phyloP scores from a whole-genome alignment of 1,140 invertebrate species.

The Dreissena rostriformis region DNA sequence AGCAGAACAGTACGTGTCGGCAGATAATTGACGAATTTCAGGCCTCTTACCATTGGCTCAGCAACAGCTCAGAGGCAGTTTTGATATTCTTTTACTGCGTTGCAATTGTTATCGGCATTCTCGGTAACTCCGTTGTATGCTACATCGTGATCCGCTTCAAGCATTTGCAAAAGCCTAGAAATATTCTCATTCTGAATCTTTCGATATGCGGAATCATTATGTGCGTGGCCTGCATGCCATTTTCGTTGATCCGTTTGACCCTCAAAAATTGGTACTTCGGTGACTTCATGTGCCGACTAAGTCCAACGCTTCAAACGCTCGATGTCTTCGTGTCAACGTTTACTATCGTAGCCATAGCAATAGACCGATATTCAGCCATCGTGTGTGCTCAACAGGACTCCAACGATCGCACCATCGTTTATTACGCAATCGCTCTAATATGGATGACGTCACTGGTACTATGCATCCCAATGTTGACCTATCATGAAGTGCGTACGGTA shows the following conservation, averaged over 20 bases:
- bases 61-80: slow-evolving; percentile 59
- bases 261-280: slow-evolving; percentile 80
- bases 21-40: too few species aligned
- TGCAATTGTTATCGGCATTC: slow-evolving; percentile 80
- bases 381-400: slow-evolving; percentile 63
- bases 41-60: slow-evolving; percentile 58
- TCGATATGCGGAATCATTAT: slow-evolving; percentile 80
- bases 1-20: too few species aligned
- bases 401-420: slow-evolving; percentile 10
- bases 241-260: slow-evolving; percentile 75
- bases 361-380: slow-evolving; percentile 80
- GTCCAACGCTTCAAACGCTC: slow-evolving; percentile 78
- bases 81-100: slow-evolving; percentile 79
- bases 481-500: slow-evolving; percentile 76
- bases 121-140: slow-evolving; percentile 80
- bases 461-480: slow-evolving; percentile 78
- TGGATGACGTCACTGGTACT: slow-evolving; percentile 77
- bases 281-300: slow-evolving; percentile 75
- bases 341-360: slow-evolving; percentile 81
- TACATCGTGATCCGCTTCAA: slow-evolving; percentile 79
- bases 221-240: slow-evolving; percentile 78
- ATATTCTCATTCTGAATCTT: slow-evolving; percentile 81
- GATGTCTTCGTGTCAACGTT: slow-evolving; percentile 82
- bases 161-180: slow-evolving; percentile 78
- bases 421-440: slow-evolving; percentile 59